These are phyloP conservation scores for Lepidostoma basale DNA, from an alignment of 1,140 invertebrate genomes.

Conservation along the genomic window DNA sequence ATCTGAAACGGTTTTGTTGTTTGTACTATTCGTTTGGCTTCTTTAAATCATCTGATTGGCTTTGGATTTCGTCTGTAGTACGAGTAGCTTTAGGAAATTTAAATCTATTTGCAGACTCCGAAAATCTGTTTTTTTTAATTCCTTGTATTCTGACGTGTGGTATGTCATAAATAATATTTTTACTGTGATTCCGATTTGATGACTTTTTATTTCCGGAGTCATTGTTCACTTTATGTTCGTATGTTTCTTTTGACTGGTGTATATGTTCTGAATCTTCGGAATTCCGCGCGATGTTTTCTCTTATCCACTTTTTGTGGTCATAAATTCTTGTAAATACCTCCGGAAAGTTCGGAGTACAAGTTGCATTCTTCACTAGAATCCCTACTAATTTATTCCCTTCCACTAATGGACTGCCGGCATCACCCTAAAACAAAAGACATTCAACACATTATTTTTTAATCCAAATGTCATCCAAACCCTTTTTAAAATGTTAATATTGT, in stretches of 20 bases:
- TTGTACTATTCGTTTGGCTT: too few relatives aligned
- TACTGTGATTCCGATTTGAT: background rate
- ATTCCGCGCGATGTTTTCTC: background rate
- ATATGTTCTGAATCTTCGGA: background rate
- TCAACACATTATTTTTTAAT: background rate
- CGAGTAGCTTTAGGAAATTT: too few relatives aligned
- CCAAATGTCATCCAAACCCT: too few relatives aligned
- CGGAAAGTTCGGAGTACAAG: slow-evolving; percentile 63
- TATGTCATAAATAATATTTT: background rate
- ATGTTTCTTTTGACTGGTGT: background rate
- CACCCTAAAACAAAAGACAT: slow-evolving; percentile 47
- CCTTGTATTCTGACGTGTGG: too few relatives aligned
- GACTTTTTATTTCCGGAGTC: background rate
- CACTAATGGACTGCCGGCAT: slow-evolving; percentile 58
- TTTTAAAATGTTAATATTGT: too few relatives aligned
- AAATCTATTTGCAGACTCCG: too few relatives aligned
- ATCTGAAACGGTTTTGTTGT: too few relatives aligned
- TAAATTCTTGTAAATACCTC: slow-evolving; percentile 68
- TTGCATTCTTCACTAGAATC: slow-evolving; percentile 64
- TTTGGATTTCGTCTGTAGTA: too few relatives aligned
- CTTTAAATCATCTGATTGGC: too few relatives aligned
- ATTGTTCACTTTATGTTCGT: background rate
- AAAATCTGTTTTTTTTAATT: too few relatives aligned
- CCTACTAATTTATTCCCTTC: slow-evolving; percentile 55
- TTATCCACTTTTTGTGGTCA: slow-evolving; percentile 55